Evolutionary conservation across 2,888 invertebrate species (phyloP).

Genomic region (Spodoptera picta): DNA sequence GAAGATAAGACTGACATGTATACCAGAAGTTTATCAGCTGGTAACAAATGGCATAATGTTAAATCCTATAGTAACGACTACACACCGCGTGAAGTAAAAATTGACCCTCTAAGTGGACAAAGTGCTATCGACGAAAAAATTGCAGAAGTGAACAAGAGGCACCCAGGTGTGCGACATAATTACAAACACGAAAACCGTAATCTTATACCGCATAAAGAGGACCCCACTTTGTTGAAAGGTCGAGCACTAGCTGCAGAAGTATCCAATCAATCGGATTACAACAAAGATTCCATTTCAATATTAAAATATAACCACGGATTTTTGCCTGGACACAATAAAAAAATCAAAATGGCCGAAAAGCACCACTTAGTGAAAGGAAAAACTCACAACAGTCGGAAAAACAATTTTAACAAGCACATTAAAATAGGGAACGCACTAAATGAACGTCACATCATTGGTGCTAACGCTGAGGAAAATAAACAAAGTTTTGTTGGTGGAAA

Average conservation of each 20-base stretch:
- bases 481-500: conserved; percentile 77
- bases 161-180: conserved; percentile 70
- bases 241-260: conserved; percentile 71
- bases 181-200: conserved; percentile 69
- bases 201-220: conserved; percentile 56
- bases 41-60: conserved; percentile 81
- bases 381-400: conserved; percentile 40
- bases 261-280: conserved; percentile 70
- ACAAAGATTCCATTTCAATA: conserved; percentile 69
- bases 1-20: conserved; percentile 64
- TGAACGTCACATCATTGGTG: conserved; percentile 72
- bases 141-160: conserved; percentile 61
- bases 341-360: conserved; percentile 46
- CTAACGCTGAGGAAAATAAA: conserved; percentile 69
- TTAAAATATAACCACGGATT: conserved; percentile 78
- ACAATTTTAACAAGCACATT: conserved; percentile 73
- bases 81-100: conserved; percentile 71
- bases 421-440: conserved; percentile 83
- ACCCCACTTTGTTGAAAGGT: conserved; percentile 64
- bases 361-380: conserved; percentile 31
- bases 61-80: conserved; percentile 78
- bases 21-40: conserved; percentile 68
- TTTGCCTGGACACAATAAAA: conserved; percentile 63
- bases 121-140: conserved; percentile 57
- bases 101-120: conserved; percentile 57